Evolutionary conservation across 2,113 vertebrate genomes (phyloP), one percentile per base, ranked within the genome.

Genomic region (Cichladusa arquata): DNA sequence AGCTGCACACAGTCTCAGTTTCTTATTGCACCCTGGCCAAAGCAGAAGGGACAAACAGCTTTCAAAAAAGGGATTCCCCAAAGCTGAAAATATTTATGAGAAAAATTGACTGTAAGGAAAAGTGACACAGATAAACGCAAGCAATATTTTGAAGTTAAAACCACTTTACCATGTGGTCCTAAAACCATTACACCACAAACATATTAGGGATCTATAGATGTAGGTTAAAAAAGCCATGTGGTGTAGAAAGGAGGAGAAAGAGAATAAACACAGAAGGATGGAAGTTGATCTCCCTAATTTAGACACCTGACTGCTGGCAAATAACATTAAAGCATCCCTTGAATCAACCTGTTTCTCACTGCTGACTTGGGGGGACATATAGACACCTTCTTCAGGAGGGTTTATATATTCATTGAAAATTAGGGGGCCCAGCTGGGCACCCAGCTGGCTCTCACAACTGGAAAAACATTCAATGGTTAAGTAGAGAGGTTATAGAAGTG

Each of bases 351-450:
- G 0, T 78, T 92, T 77, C 36, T 77, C 23, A 26, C 16, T 85
- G 38, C 19, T 81, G 51, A 44, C 7, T 29, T 2, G 6, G 16
- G 19, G 17, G 22, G 29, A 61, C 16, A 18, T 19, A 65, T 5
- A 14, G 64, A 45, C 15, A 51, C 29, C 19, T 73, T 60, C 18
- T 69, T 40, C 36, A 65, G 42, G 31, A 70, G 28, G 24, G 22
- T 33, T 87, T 74, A 15, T 72, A 65, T 12, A 48, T 26, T 48
- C 14, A 34, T 19, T 42, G 23, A 23, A 56, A 69, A 34, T 24
- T 14, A 29, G 20, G 1, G 14, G 1, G 8, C 38, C 3, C 57
- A 64, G 19, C 8, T 1, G 9, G 50, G 31, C 34, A 73, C 5
- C 14, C 19, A 67, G 1, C 33, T 64, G 65, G 2, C 44, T 70